Conservation (phyloP, 1,140 invertebrate genomes). For the Drosophila sproati region DNA sequence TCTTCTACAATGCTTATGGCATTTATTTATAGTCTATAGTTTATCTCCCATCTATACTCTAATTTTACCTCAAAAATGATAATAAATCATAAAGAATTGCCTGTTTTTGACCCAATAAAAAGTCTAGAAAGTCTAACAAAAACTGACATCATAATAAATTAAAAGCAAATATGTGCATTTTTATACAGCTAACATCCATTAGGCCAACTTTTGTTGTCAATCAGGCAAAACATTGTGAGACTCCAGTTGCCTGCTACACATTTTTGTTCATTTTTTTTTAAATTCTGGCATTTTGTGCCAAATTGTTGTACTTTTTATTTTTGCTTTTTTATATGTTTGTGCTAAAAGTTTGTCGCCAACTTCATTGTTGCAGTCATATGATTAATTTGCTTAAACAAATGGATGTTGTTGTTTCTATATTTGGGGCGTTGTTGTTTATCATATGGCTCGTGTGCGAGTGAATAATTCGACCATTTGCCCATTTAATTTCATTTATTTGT, state of each 20-base stretch:
- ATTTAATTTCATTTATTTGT: constrained; percentile 50
- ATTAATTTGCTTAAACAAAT: constrained; percentile 57
- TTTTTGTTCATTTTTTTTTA: constrained; percentile 59
- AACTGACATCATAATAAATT: constrained; percentile 51
- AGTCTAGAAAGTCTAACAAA: neutral
- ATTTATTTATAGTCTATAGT: neutral
- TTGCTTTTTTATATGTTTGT: constrained; percentile 42
- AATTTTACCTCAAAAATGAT: neutral
- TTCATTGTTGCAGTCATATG: constrained; percentile 25
- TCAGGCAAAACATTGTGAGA: neutral
- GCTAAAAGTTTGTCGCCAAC: constrained; percentile 51
- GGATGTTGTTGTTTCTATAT: constrained; percentile 20
- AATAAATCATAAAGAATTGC: constrained; percentile 27
- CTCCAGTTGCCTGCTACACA: constrained; percentile 1
- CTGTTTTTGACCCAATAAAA: constrained; percentile 13
- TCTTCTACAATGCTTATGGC: too few species aligned
- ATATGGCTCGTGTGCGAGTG: constrained; percentile 28
- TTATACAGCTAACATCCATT: constrained; percentile 15
- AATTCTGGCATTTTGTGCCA: constrained; percentile 56
- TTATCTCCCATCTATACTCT: neutral
- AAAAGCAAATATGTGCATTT: constrained; percentile 43
- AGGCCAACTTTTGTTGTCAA: neutral
- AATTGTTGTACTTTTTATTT: constrained; percentile 30
- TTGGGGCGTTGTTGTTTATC: constrained; percentile 29
- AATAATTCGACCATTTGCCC: constrained; percentile 34